Percentiles rank a stretch among this genome's conserved stretches.
Conservation (phyloP, 64 coral and sea anemone genomes). For the Montipora cactus region DNA sequence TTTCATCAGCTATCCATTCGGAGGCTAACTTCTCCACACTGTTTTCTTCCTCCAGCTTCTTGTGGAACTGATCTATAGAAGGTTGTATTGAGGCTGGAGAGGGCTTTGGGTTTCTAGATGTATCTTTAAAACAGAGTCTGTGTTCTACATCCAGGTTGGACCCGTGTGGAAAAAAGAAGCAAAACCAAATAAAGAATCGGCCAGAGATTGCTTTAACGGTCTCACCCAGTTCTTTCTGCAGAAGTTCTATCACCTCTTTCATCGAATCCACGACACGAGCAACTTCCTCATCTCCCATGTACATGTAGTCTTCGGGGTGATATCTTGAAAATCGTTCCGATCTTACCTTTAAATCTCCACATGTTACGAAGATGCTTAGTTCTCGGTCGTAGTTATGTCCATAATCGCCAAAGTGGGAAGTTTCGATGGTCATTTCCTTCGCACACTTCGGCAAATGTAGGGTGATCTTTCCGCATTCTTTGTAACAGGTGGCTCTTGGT, state of each 20-base stretch:
- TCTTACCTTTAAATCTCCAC: slow-evolving; percentile 67
- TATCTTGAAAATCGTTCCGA: neutral
- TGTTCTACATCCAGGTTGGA: slow-evolving; percentile 52
- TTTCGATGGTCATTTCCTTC: slow-evolving; percentile 49
- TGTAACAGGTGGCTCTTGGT: slow-evolving; percentile 66
- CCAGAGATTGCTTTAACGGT: slow-evolving; percentile 38
- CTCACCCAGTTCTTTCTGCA: slow-evolving; percentile 76
- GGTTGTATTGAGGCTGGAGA: neutral
- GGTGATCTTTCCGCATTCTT: slow-evolving; percentile 12
- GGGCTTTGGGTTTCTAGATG: slow-evolving; percentile 55
- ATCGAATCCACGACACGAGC: slow-evolving; percentile 10
- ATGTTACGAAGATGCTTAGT: slow-evolving; percentile 48
- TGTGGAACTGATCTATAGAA: slow-evolving; percentile 35
- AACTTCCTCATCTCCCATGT: slow-evolving; percentile 49
- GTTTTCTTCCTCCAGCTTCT: neutral
- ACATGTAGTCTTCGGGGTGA: slow-evolving; percentile 44
- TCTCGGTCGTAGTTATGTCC: slow-evolving; percentile 52
- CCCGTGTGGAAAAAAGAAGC: slow-evolving; percentile 53
- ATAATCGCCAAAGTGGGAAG: slow-evolving; percentile 65
- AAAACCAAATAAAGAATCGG: slow-evolving; percentile 77
- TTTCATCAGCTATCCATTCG: neutral
- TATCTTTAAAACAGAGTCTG: slow-evolving; percentile 51
- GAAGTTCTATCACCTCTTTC: slow-evolving; percentile 62
- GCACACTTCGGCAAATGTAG: slow-evolving; percentile 52
- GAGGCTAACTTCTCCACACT: neutral